These are phyloP conservation scores for Oscheius sp. DNA, from an alignment of 2,888 invertebrate species.

Conservation along the genomic window DNA sequence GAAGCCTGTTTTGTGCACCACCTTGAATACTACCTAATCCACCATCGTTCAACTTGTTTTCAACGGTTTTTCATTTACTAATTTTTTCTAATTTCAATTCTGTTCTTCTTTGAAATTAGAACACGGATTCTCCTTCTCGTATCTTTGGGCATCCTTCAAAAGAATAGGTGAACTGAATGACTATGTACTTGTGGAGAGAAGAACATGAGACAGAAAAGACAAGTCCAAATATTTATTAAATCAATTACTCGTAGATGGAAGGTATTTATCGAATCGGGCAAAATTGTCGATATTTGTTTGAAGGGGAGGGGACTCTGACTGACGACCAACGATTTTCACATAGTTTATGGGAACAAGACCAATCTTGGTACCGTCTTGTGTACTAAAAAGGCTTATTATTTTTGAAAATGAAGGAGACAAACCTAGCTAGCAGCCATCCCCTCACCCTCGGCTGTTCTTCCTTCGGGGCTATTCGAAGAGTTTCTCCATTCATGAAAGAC, in stretches of 20 bases:
- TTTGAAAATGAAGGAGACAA: not conserved
- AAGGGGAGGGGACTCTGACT: constrained; percentile 53
- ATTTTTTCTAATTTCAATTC: too few relatives aligned
- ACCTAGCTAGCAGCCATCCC: constrained; percentile 75
- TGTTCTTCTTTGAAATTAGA: too few relatives aligned
- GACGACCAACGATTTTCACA: constrained; percentile 73
- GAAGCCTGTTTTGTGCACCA: too few relatives aligned
- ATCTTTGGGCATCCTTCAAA: too few relatives aligned
- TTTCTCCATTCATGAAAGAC: constrained; percentile 81
- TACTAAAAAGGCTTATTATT: constrained; percentile 53
- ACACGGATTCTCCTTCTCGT: too few relatives aligned
- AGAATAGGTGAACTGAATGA: too few relatives aligned
- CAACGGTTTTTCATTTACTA: too few relatives aligned
- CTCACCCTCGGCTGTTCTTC: constrained; percentile 79
- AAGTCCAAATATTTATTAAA: not conserved
- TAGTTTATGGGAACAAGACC: constrained; percentile 76
- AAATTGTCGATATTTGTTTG: constrained; percentile 11
- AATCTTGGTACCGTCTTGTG: constrained; percentile 73
- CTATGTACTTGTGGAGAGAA: too few relatives aligned
- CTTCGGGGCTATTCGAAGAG: constrained; percentile 82
- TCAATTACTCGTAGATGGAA: not conserved
- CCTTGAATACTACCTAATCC: too few relatives aligned
- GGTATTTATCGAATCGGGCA: constrained; percentile 2
- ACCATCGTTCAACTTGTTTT: too few relatives aligned
- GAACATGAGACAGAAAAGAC: too few relatives aligned